Evolutionary conservation across 2,797 vertebrate species (phyloP).

Genomic region (Phoxinus dragarum): DNA sequence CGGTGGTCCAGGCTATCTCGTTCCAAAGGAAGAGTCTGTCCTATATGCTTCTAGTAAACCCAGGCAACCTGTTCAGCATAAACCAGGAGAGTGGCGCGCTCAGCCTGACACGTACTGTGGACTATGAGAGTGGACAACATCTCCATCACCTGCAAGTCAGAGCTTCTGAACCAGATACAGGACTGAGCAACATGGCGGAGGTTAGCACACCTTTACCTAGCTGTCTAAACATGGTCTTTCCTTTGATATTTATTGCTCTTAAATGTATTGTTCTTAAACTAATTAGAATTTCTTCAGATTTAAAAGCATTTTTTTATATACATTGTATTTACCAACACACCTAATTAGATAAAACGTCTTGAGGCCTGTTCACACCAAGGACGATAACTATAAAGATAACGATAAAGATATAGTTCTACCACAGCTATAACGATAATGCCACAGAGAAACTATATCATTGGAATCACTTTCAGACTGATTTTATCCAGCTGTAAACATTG

Average conservation of each 20-base stretch:
- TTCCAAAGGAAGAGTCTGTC: slow-evolving; percentile 86
- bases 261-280: background rate
- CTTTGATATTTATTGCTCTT: background rate
- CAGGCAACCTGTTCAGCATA: slow-evolving; percentile 85
- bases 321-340: background rate
- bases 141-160: slow-evolving; percentile 84
- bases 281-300: background rate
- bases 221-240: background rate
- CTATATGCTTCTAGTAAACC: slow-evolving; percentile 84
- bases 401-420: no score
- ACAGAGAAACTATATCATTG: no score
- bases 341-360: background rate
- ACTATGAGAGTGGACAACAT: slow-evolving; percentile 87
- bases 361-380: no score
- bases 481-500: no score
- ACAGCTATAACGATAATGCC: no score
- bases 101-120: slow-evolving; percentile 80
- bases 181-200: slow-evolving; percentile 85
- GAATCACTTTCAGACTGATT: no score
- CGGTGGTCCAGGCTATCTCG: slow-evolving; percentile 84
- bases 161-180: slow-evolving; percentile 79
- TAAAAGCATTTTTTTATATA: background rate
- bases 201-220: slow-evolving; percentile 66
- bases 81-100: slow-evolving; percentile 84
- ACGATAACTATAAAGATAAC: no score